Base-by-base conservation (phyloP, 2,888 invertebrate species). In the Siphonodentalium dalli region DNA sequence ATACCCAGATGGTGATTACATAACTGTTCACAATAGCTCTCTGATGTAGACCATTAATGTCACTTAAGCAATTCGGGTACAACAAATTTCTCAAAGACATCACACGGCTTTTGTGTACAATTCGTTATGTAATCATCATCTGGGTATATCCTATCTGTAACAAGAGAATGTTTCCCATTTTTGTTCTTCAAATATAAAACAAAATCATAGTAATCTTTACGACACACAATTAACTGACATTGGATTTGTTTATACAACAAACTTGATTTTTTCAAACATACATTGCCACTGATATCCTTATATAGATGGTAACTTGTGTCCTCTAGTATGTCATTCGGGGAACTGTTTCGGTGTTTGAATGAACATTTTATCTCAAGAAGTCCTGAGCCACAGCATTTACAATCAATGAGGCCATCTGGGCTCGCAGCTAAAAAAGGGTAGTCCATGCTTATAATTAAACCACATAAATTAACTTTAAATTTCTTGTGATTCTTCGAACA, bases 211-310 rank as follows among this genome's bases (percentile, higher is more conserved):
- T 48, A 54, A 6, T 29, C 31, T 15, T 3, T 28, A 8, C 45
- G 18, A 11, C 43, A 42, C 3, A 54, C 43, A 13, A 47, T 48
- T 8, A 54, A 11, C 27, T 47, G 54, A 23, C 38, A 33, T n/a
- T 54, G 54, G 24, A 54, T 54, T 35, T 54, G 48, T 5, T n/a
- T 18, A 37, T 54, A 43, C 54, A 47, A 54, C 8, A 43, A 27
- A n/a, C 38, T 33, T 8, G 18, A 7, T 5, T 15, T 9, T 18
- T 54, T 54, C 26, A 54, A 38, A 3, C 34, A 18, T 8, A 54
- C 31, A 28, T 48, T 31, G 7, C 27, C 21, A 24, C 43, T 54
- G 9, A 48, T 43, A 41, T 53, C 53, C 7, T 21, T 29, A 18
- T 29, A 40, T 1, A 46, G 23, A 42, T 43, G 43, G n/a, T 54